Conservation (phyloP, 2,888 invertebrate species). For the Amitus sp. region DNA sequence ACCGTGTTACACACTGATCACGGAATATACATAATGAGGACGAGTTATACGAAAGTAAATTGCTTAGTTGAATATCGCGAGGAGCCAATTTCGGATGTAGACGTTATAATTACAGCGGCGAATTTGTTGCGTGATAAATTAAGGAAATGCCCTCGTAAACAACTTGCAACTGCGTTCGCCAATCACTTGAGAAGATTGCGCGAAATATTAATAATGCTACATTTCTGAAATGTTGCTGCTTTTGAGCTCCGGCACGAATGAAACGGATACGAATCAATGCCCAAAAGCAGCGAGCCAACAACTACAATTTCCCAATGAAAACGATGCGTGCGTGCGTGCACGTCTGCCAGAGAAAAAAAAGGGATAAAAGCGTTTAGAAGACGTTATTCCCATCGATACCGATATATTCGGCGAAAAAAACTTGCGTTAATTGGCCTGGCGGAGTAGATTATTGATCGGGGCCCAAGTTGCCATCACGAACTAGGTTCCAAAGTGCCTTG, state of each 20-base stretch:
- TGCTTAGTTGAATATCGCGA: slow-evolving; percentile 20
- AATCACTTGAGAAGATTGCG: slow-evolving; percentile 14
- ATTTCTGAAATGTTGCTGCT: too few species aligned
- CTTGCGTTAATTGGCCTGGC: slow-evolving; percentile 29
- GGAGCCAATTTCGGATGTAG: slow-evolving; percentile 28
- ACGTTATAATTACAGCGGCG: slow-evolving; percentile 33
- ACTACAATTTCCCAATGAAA: too few species aligned
- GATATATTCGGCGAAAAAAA: slow-evolving; percentile 6
- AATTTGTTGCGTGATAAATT: slow-evolving; percentile 35
- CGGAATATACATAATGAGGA: slow-evolving; percentile 29
- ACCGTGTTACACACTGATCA: slow-evolving; percentile 32
- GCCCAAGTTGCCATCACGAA: slow-evolving; percentile 22
- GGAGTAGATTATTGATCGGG: slow-evolving; percentile 25
- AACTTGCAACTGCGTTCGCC: slow-evolving; percentile 8
- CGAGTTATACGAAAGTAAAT: slow-evolving; percentile 34
- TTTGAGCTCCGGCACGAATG: too few species aligned
- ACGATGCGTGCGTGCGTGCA: background rate
- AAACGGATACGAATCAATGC: too few species aligned
- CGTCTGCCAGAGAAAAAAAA: background rate
- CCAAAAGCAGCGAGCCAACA: too few species aligned
- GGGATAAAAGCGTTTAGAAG: background rate
- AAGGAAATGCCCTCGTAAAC: slow-evolving; percentile 32
- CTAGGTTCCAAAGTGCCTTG: slow-evolving; percentile 18
- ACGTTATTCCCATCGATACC: background rate
- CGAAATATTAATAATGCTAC: slow-evolving; percentile 28